Evolutionary conservation across 2,888 invertebrate genomes (phyloP), one percentile per base, ranked within the genome.

Genomic region (Acrobasis consociella): DNA sequence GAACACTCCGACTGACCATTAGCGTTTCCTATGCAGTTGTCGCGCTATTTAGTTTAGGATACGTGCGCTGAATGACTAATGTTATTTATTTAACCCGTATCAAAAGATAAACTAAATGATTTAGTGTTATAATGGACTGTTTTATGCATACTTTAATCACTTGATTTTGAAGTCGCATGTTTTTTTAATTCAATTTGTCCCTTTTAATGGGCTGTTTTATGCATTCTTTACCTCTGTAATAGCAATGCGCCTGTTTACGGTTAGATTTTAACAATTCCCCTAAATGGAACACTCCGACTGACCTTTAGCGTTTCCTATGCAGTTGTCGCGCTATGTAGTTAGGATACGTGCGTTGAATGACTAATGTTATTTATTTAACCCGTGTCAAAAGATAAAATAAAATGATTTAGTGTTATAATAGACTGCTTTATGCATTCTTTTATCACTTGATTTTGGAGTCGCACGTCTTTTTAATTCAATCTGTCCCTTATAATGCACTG

Each of bases 251-350:
- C 60, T 61, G 53, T 61, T 61, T 61, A 55, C 61, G 31, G 53
- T 22, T 49, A 61, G 37, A 62, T 62, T 62, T 62, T 37, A 62
- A 55, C 55, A 62, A 62, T 62, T 55, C 61, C 46, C 37, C 55
- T 10, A 17, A 62, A 62, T 62, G 61, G 61, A 49, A 55, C 49
- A 13, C 11, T 22, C 42, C 11, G 42, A 13, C 42, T 42, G 42
- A 42, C 42, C 5, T 11, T 42, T 11, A 42, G 42, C 42, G 42
- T 11, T 42, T 42, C 9, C 39, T 39, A 39, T 39, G 42, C 42
- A 42, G 42, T 53, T 42, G 37, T 53, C 5, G 39, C 15, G 46
- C 49, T 46, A 61, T 49, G 5, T 13, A 2, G 58, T 58, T 49
- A 49, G 9, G 31, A n/a, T 39, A 55, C 39, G 38, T 15, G 16